Conservation (phyloP, 2,113 vertebrate species). For the Bungarus multicinctus region DNA sequence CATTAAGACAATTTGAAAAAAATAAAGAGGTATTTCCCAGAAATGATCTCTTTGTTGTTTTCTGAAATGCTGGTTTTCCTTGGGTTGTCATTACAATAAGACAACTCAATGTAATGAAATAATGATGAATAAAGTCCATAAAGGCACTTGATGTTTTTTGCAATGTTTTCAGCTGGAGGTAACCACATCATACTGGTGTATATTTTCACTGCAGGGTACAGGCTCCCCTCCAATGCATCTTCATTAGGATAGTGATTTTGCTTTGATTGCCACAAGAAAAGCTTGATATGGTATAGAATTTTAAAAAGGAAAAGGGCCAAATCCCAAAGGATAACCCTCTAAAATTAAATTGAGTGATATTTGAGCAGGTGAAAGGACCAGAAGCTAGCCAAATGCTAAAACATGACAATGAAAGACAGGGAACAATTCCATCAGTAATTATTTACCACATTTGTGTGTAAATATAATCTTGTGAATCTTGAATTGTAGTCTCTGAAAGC, state of each 20-base stretch:
- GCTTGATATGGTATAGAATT: conserved; percentile 19
- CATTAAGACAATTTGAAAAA: not conserved
- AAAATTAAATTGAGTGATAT: conserved; percentile 25
- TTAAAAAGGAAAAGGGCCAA: conserved; percentile 24
- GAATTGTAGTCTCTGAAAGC: not conserved
- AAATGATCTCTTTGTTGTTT: not conserved
- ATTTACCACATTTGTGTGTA: conserved; percentile 47
- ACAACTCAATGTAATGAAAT: conserved; percentile 23
- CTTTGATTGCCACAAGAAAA: conserved; percentile 22
- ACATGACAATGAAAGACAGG: conserved; percentile 57
- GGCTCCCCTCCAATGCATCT: conserved; percentile 24
- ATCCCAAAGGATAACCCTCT: not conserved
- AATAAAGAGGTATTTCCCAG: not conserved
- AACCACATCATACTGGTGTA: not conserved
- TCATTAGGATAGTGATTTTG: conserved; percentile 52
- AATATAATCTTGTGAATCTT: not conserved
- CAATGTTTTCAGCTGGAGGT: not conserved
- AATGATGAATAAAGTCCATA: conserved; percentile 20
- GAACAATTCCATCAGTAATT: conserved; percentile 62
- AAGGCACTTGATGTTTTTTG: not conserved
- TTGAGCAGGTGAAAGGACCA: conserved; percentile 37
- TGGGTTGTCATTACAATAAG: conserved; percentile 8
- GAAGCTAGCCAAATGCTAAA: conserved; percentile 37
- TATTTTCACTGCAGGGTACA: not conserved
- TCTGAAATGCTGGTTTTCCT: conserved; percentile 1